Evolutionary conservation across 2,797 vertebrate genomes (phyloP), one percentile per base, ranked within the genome.

Genomic region (Orientallactaga sibirica): DNA sequence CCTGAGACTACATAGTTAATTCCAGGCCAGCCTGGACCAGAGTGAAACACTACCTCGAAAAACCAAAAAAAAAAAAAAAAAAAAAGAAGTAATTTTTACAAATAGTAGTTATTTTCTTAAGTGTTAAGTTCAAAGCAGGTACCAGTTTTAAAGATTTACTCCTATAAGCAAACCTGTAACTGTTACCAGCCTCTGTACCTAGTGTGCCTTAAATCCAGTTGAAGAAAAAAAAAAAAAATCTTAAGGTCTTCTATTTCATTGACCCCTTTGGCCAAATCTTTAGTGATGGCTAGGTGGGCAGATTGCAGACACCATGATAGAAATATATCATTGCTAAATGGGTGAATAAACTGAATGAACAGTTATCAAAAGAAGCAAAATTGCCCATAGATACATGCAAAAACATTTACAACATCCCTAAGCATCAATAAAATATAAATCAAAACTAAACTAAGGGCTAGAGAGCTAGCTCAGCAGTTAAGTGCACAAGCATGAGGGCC

Each of bases 61-160:
- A n/a, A n/a, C n/a, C n/a, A n/a, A n/a, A n/a, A n/a, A n/a, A n/a
- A n/a, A n/a, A n/a, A n/a, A n/a, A n/a, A n/a, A n/a, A n/a, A n/a
- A n/a, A n/a, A n/a, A n/a, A 91, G 61, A 55, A 70, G 29, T 91
- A n/a, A 48, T 62, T 94, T 86, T 81, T 37, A 48, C 19, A 96
- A 92, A 92, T 4, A 41, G 71, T 37, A 80, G 88, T 64, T 66
- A 41, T 81, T 85, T 94, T 94, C 83, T 27, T 14, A 94, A 93
- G 68, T 62, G 67, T 91, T 80, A 71, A 77, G 84, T 58, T 92
- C 92, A 92, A 77, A 94, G 73, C n/a, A 77, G 24, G 52, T 95
- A 74, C 22, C 16, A 4, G 86, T 87, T 95, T 92, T 89, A 71
- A 64, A 78, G 41, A n/a, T 86, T 93, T 77, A 33, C 8, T 64